A percentile compares a stretch with the other conserved stretches of the same genome.
These are phyloP conservation scores for Bothrops alternatus DNA, from an alignment of 2,797 vertebrate species.

Conservation along the genomic window DNA sequence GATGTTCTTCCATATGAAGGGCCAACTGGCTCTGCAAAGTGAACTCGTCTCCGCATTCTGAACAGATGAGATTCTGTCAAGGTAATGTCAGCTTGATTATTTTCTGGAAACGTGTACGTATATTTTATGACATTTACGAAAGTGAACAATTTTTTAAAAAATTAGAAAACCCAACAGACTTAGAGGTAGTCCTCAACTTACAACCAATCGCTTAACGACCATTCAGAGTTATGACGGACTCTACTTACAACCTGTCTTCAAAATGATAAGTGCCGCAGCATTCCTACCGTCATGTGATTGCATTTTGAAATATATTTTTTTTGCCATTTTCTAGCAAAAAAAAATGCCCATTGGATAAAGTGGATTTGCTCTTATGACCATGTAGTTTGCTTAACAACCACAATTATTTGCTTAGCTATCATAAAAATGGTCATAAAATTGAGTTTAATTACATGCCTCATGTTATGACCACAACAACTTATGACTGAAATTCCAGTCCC, in stretches of 20 bases:
- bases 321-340: not conserved
- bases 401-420: not conserved
- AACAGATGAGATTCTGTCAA: constrained; percentile 91
- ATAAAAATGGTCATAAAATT: not conserved
- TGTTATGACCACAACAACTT: not conserved
- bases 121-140: not conserved
- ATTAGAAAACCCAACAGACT: not conserved
- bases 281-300: not conserved
- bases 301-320: not conserved
- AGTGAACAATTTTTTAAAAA: not conserved
- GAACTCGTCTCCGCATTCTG: constrained; percentile 97
- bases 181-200: not conserved
- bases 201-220: not conserved
- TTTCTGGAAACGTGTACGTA: not conserved
- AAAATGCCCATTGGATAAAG: not conserved
- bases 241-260: not conserved
- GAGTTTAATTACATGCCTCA: not conserved
- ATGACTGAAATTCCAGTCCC: not conserved
- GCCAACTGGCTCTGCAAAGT: constrained; percentile 93
- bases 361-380: not conserved
- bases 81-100: constrained; percentile 5
- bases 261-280: not conserved
- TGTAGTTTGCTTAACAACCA: not conserved
- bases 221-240: not conserved
- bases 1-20: constrained; percentile 91